phyloP scores from a whole-genome alignment of 2,888 invertebrate species.

The Leucoma salicis region DNA sequence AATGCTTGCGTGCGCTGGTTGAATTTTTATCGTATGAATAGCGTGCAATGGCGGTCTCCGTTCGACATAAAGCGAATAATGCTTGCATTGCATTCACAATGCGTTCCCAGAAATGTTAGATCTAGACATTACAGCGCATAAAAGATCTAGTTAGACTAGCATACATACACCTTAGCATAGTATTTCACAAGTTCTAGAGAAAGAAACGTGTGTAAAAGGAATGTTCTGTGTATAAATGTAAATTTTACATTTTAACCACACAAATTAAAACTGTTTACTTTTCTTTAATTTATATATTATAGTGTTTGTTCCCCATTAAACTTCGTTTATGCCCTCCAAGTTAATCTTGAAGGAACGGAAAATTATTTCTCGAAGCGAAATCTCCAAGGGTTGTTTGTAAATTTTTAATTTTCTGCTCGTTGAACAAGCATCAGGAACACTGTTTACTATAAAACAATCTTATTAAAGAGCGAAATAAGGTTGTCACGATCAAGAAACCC shows the following conservation, averaged over 20 bases:
- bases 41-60: constrained; percentile 28
- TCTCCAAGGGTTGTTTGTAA: constrained; percentile 53
- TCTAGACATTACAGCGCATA: constrained; percentile 16
- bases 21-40: constrained; percentile 54
- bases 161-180: no score
- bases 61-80: constrained; percentile 24
- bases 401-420: constrained; percentile 71
- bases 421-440: constrained; percentile 59
- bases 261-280: constrained; percentile 24
- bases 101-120: constrained; percentile 30
- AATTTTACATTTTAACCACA: constrained; percentile 5
- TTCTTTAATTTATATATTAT: constrained; percentile 34
- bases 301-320: constrained; percentile 44
- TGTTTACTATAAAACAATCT: constrained; percentile 56
- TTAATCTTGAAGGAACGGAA: constrained; percentile 50
- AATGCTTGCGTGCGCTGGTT: constrained; percentile 47
- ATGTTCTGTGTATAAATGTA: neutral
- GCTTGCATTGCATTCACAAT: constrained; percentile 36
- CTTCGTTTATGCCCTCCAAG: constrained; percentile 47
- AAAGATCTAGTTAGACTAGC: no score
- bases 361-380: constrained; percentile 50
- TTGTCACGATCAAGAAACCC: constrained; percentile 46
- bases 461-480: constrained; percentile 53
- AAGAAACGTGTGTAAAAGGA: no score
- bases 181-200: no score